Evolutionary conservation across 1,140 invertebrate species (phyloP), one percentile per base, ranked within the genome.

Genomic region (Globodera ellingtonae): DNA sequence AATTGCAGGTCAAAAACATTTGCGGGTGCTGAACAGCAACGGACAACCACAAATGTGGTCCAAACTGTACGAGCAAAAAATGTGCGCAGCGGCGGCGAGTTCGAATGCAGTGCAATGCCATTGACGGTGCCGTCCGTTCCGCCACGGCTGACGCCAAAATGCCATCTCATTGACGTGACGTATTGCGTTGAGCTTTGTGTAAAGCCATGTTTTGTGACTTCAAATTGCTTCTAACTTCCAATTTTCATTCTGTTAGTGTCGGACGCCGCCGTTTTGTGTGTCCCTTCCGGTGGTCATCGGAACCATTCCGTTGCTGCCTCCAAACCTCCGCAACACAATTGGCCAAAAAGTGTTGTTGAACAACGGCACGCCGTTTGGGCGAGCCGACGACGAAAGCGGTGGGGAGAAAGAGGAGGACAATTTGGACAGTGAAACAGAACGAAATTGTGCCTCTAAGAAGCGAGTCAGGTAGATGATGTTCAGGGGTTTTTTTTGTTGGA

Each of bases 1-100:
- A n/a, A 7, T 66, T 48, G 82, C 88, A 89, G 88, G 81, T 88
- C 87, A 18, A 89, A 89, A 80, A 89, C 88, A 52, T 89, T 89
- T 78, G 82, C 86, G 13, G 87, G 87, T 18, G 72, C 79, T n/a
- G 87, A 89, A 67, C 82, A 87, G 66, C 72, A 78, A 21, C 87
- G 87, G 80, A 66, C 77, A 0, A 81, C 77, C n/a, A 71, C 52
- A 47, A 47, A 80, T n/a, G 50, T 56, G 48, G 75, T 87, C n/a
- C 59, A 79, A n/a, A 46, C 52, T 74, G 65, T 86, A 66, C 35
- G 35, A 13, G 72, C 76, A 18, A 44, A 79, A 65, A 83, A 84
- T 46, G 78, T 88, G 24, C n/a, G 18, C 21, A 44, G 81, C 15
- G 48, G 72, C 69, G 47, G 78, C 47, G 72, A 81, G 70, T 72